Conservation (phyloP, 2,113 vertebrate genomes). For the Bothrops jararaca region DNA sequence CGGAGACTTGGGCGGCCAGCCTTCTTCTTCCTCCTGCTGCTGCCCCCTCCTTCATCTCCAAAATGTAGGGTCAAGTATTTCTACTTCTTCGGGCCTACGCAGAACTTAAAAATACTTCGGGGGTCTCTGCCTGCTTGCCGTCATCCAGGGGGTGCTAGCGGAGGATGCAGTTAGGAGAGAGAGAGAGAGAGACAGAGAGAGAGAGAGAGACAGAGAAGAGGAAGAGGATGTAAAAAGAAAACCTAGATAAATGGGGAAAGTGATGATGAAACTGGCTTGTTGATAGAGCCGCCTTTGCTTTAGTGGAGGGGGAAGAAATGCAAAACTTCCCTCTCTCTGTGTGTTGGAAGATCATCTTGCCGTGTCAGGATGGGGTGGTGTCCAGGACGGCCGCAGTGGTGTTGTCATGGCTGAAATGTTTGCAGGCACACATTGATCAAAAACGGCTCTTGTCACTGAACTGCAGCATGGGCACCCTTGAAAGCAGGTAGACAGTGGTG, state of each 20-base stretch:
- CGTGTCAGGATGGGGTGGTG: not conserved
- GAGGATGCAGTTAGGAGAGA: conserved; percentile 57
- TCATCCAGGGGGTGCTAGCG: conserved; percentile 49
- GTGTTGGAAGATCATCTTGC: not conserved
- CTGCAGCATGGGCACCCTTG: not conserved
- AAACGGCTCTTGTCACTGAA: conserved; percentile 20
- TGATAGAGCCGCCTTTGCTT: not conserved
- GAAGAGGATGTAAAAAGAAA: conserved; percentile 31
- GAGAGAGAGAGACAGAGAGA: not conserved
- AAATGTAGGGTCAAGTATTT: conserved; percentile 98
- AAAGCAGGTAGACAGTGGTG: conserved; percentile 39
- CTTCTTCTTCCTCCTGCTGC: not conserved
- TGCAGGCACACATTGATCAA: conserved; percentile 20
- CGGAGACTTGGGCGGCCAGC: not conserved
- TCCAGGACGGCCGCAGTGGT: not conserved
- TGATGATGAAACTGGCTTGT: conserved; percentile 1
- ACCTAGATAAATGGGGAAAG: conserved; percentile 1
- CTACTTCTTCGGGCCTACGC: conserved; percentile 32
- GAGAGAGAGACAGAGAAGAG: not conserved
- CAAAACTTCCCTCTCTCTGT: not conserved
- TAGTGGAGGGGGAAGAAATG: not conserved
- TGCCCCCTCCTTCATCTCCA: conserved; percentile 73
- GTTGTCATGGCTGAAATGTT: conserved; percentile 29
- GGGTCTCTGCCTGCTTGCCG: not conserved
- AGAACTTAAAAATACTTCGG: not conserved